Evolutionary conservation across 1,140 invertebrate genomes (phyloP), one percentile per base, ranked within the genome.

Genomic region (Pseudomyrmex pallidus): DNA sequence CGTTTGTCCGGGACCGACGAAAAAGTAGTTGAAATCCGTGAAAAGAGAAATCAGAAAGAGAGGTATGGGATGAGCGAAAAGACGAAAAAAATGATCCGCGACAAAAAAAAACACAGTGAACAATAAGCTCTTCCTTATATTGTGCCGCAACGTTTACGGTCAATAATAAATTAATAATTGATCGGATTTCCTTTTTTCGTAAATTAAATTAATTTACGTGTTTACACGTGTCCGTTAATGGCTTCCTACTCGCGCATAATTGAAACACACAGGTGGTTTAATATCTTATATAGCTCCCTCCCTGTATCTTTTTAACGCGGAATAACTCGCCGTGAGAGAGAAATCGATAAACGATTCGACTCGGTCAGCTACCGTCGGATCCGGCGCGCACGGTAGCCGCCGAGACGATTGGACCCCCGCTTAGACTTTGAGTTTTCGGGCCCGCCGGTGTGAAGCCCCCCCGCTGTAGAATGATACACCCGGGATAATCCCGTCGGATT

Each of bases 401-500:
- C 76, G 74, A 76, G 86, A 90, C 86, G 84, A 87, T 90, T 86
- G 82, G 87, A 88, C 87, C 91, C 84, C 85, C 67, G 85, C 68
- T 85, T 91, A 77, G 91, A 89, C 88, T 82, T 80, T 87, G 85
- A 82, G 84, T 82, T 83, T 73, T 78, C 70, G 74, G 86, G 74
- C 82, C 89, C 77, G 84, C 85, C 88, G 88, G 89, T 67, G 91
- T 82, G 87, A 88, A 91, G 82, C 91, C 91, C 91, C 35, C 91
- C 90, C 84, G 90, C 87, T 84, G 90, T 86, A 90, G 62, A 90
- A 84, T 82, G 91, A 90, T 90, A 89, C 86, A 72, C 82, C 35
- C 90, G 68, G 84, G 91, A 92, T 91, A 91, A 91, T 92, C 91
- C 85, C 80, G 74, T 85, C 85, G 87, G 85, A 90, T 85, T 87